A percentile compares a stretch with the other conserved stretches of the same genome.
These are phyloP conservation scores for Mesoligia furuncula DNA, from an alignment of 2,888 invertebrate species.

Conservation along the genomic window DNA sequence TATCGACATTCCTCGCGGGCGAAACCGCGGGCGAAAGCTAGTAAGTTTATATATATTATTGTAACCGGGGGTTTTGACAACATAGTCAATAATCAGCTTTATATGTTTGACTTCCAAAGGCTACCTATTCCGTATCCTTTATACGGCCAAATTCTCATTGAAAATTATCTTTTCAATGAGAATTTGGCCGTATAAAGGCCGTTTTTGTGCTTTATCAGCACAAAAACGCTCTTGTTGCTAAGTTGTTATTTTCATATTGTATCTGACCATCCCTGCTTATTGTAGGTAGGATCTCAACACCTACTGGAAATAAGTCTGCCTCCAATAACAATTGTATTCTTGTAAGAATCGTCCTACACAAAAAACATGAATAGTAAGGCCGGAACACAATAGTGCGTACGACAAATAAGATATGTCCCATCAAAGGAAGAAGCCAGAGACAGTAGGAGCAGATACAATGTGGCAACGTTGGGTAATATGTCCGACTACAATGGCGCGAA, in stretches of 20 bases:
- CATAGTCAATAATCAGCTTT: not conserved
- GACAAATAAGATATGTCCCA: slow-evolving; percentile 84
- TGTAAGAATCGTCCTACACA: slow-evolving; percentile 56
- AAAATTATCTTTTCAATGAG: too few species aligned
- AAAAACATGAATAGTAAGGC: slow-evolving; percentile 56
- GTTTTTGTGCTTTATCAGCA: too few species aligned
- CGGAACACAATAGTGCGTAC: slow-evolving; percentile 69
- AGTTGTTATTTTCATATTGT: not conserved
- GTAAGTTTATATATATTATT: not conserved
- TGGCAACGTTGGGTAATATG: slow-evolving; percentile 89
- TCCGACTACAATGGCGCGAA: slow-evolving; percentile 88
- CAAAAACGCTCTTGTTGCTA: not conserved
- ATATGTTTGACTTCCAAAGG: not conserved
- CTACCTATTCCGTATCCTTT: too few species aligned
- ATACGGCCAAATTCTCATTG: not conserved
- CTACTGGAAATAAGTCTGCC: slow-evolving; percentile 21
- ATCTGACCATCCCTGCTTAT: not conserved
- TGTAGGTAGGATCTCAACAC: not conserved
- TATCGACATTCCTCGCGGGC: too few species aligned
- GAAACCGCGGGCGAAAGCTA: too few species aligned
- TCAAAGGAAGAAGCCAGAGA: slow-evolving; percentile 87
- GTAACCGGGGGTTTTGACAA: not conserved
- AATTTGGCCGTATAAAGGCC: too few species aligned
- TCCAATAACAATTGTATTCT: slow-evolving; percentile 47
- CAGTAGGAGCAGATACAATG: slow-evolving; percentile 85